These are phyloP conservation scores for Harpagifer antarcticus DNA, from an alignment of 2,797 vertebrate species.

Conservation along the genomic window DNA sequence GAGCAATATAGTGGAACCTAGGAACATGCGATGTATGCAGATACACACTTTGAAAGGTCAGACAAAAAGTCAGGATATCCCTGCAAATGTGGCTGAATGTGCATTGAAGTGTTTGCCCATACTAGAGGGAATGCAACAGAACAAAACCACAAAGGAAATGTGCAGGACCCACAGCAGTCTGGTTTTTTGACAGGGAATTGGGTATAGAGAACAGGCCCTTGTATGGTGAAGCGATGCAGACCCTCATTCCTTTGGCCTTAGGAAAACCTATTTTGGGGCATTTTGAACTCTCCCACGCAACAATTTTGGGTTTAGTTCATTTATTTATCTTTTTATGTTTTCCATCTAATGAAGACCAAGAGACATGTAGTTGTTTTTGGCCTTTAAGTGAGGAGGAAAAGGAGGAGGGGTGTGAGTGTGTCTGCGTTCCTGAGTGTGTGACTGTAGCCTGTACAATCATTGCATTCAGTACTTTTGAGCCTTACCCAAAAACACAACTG, in stretches of 20 bases:
- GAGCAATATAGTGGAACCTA: constrained; percentile 29
- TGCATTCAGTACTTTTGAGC: constrained; percentile 45
- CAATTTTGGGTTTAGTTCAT: constrained; percentile 85
- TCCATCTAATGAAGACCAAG: constrained; percentile 82
- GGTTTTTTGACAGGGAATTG: constrained; percentile 50
- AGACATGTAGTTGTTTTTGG: constrained; percentile 81
- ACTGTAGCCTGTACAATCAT: constrained; percentile 62
- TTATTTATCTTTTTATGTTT: constrained; percentile 86
- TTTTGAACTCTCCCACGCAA: constrained; percentile 87
- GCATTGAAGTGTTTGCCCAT: constrained; percentile 25
- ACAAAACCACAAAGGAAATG: constrained; percentile 48
- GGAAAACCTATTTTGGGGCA: constrained; percentile 82
- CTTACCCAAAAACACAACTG: constrained; percentile 28
- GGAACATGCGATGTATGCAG: constrained; percentile 10
- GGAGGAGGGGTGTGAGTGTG: constrained; percentile 55
- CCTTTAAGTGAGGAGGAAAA: constrained; percentile 43
- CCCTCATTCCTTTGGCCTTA: constrained; percentile 82
- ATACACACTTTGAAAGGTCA: constrained; percentile 13
- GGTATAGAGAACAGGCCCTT: constrained; percentile 76
- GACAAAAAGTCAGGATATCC: constrained; percentile 8
- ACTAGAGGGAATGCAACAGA: constrained; percentile 25
- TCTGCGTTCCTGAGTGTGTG: constrained; percentile 65
- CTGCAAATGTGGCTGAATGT: constrained; percentile 29
- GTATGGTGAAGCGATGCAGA: constrained; percentile 85
- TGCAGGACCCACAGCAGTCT: constrained; percentile 19